Conservation (phyloP, 2,797 vertebrate species). For the Poeciliopsis gracilis region DNA sequence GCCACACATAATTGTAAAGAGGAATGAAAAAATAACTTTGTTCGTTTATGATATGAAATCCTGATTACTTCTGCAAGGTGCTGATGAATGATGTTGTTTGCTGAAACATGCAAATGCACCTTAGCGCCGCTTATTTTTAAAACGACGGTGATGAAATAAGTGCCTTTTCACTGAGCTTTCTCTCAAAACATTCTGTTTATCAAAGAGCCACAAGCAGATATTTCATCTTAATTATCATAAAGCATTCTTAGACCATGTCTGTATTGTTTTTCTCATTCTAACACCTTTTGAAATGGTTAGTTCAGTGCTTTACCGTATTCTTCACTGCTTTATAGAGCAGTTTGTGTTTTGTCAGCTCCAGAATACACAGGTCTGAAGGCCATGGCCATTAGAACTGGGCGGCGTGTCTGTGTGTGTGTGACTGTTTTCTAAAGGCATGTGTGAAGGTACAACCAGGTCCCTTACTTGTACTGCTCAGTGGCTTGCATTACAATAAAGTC, state of each 20-base stretch:
- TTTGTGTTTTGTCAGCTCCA: neutral
- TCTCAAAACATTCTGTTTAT: neutral
- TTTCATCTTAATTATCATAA: neutral
- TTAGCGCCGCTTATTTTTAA: neutral
- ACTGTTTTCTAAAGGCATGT: neutral
- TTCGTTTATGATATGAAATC: neutral
- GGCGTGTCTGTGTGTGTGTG: neutral
- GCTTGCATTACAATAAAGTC: conserved; percentile 97
- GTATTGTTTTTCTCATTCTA: neutral
- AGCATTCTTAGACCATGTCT: neutral
- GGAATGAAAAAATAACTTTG: too few species aligned
- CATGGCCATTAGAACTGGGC: neutral
- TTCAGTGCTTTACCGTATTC: neutral
- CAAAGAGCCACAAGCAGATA: neutral
- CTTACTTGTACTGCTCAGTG: conserved; percentile 93
- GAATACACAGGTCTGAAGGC: neutral
- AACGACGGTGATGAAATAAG: neutral
- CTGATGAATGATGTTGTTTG: neutral
- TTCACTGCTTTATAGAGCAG: neutral
- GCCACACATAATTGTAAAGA: too few species aligned
- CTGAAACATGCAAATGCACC: neutral
- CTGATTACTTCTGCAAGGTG: too few species aligned
- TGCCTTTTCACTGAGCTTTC: neutral
- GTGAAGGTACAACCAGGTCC: conserved; percentile 7
- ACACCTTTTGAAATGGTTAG: neutral